These are phyloP conservation scores for Pimephales promelas DNA, from an alignment of 2,113 vertebrate species.

Conservation along the genomic window DNA sequence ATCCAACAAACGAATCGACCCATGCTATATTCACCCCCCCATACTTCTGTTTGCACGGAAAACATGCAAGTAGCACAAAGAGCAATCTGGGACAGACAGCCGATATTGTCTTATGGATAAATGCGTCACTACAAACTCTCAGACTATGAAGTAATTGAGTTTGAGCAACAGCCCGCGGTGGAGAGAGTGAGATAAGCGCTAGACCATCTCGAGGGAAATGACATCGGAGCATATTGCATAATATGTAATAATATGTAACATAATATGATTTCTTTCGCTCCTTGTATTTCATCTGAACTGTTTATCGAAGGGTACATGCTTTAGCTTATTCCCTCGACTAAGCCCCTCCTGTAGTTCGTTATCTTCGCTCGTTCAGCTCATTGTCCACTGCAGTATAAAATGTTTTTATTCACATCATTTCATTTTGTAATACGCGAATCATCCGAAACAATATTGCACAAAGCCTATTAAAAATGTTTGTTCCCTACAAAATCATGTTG, in stretches of 20 bases:
- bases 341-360: background rate
- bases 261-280: background rate
- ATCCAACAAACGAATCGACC: conserved; percentile 53
- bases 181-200: background rate
- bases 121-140: conserved; percentile 43
- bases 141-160: conserved; percentile 45
- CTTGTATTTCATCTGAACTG: background rate
- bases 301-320: background rate
- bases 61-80: conserved; percentile 59
- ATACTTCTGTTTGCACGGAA: conserved; percentile 50
- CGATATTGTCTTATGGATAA: conserved; percentile 47
- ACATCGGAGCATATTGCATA: conserved; percentile 13
- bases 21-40: conserved; percentile 58
- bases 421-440: conserved; percentile 37
- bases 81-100: conserved; percentile 43
- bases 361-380: conserved; percentile 6
- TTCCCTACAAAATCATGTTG: conserved; percentile 50
- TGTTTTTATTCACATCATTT: background rate
- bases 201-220: conserved; percentile 27
- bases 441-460: conserved; percentile 59
- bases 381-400: conserved; percentile 38
- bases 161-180: conserved; percentile 26
- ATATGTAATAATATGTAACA: too few relatives aligned
- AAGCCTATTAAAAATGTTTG: conserved; percentile 44
- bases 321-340: conserved; percentile 7